Evolutionary conservation across 1,140 invertebrate genomes (phyloP), one percentile per base, ranked within the genome.

Genomic region (Nomia melanderi): DNA sequence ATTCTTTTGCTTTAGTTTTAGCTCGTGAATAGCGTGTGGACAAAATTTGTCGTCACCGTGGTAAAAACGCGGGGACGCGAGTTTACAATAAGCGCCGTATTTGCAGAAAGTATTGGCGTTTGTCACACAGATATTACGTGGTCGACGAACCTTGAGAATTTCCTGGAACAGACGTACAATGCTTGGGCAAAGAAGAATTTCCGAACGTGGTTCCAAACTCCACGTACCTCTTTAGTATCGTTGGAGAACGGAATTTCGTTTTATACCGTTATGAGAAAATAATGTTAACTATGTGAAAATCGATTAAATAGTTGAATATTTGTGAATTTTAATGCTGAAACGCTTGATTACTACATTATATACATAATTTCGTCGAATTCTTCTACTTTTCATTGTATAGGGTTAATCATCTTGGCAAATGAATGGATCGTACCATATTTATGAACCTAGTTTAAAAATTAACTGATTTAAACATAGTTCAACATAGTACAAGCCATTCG

Each of bases 101-200:
- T 80, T 80, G 77, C 67, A 8, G 27, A 79, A 59, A 59, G 53
- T 80, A 79, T 79, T 80, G 67, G 62, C 77, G 60, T 80, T 80
- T 80, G 78, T 65, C 78, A 79, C 65, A 80, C 77, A 80, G 77
- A 64, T 79, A 73, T 80, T 79, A 80, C 53, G 33, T 78, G 77
- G 67, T 59, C 78, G 77, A 79, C 77, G 78, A 80, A 80, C 77
- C 44, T 63, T 72, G 78, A 65, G 67, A 1, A 65, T 44, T 80
- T 80, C 77, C 56, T 33, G 36, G 77, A 80, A 80, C 56, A 25
- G 2, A 63, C 25, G 27, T 71, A 57, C 44, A 79, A n/a, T 33
- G 53, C 44, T 17, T 33, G 53, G 33, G 25, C 67, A 14, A 47
- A n/a, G 53, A 65, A 79, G 77, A 47, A 23, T 36, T n/a, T 65